Evolutionary conservation across 2,888 invertebrate genomes (phyloP).

Genomic region (Stenodera caucasica): DNA sequence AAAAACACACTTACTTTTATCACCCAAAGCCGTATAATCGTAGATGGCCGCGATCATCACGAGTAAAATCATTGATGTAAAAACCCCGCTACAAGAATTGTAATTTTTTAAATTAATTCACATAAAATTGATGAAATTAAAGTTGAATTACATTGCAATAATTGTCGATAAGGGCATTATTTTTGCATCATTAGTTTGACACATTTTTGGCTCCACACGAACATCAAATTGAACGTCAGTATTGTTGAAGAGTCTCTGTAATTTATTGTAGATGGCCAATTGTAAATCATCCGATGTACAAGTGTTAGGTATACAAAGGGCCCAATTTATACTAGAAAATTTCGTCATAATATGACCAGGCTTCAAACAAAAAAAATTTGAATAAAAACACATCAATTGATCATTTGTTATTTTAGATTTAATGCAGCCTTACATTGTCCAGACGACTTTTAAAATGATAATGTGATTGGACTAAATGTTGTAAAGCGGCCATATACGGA

Average conservation of each 20-base stretch:
- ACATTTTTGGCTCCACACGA: conserved; percentile 65
- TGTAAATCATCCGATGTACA: conserved; percentile 65
- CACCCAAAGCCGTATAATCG: neutral
- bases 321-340: conserved; percentile 69
- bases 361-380: conserved; percentile 48
- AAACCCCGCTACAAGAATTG: neutral
- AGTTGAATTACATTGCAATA: conserved; percentile 42
- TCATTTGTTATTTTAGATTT: no score
- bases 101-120: neutral
- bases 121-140: neutral
- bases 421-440: conserved; percentile 68
- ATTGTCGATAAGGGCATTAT: conserved; percentile 40
- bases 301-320: conserved; percentile 66
- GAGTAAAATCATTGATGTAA: neutral
- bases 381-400: no score
- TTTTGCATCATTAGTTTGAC: conserved; percentile 54
- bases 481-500: conserved; percentile 57
- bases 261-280: conserved; percentile 57
- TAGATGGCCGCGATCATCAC: neutral
- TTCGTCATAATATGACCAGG: conserved; percentile 72
- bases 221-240: conserved; percentile 63
- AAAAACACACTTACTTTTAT: conserved; percentile 17
- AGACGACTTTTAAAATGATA: conserved; percentile 66
- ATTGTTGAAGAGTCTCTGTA: conserved; percentile 57
- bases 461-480: conserved; percentile 63